Evolutionary conservation across 2,797 vertebrate genomes (phyloP).

Genomic region (Thalassophryne amazonica): DNA sequence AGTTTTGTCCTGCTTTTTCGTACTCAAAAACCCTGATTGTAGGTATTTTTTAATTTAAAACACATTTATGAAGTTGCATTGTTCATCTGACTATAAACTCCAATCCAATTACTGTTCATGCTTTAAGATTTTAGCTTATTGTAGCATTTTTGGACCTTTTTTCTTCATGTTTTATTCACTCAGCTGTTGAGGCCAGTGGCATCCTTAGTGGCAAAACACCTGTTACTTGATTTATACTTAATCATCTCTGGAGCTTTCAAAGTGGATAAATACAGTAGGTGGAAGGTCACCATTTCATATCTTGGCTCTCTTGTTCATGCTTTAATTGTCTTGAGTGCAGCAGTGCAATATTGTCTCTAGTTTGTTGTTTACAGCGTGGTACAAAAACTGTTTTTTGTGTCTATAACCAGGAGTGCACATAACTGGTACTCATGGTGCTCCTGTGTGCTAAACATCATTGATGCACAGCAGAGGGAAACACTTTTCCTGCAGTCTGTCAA

Average conservation of each 20-base stretch:
- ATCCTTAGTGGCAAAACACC: slow-evolving; percentile 20
- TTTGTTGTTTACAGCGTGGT: no score
- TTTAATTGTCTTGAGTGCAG: slow-evolving; percentile 14
- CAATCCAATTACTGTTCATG: slow-evolving; percentile 28
- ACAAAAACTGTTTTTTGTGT: no score
- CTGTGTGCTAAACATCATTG: no score
- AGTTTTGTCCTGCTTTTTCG: background rate
- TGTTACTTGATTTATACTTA: background rate
- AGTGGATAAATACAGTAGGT: slow-evolving; percentile 18
- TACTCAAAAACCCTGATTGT: no score
- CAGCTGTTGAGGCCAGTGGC: no score
- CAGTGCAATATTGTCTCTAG: slow-evolving; percentile 8
- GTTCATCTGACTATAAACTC: slow-evolving; percentile 13
- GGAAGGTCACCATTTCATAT: no score
- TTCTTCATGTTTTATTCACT: background rate
- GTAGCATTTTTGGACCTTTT: slow-evolving; percentile 11
- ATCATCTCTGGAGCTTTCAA: slow-evolving; percentile 28
- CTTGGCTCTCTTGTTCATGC: background rate
- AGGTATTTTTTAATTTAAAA: slow-evolving; percentile 11
- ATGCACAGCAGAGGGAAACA: no score
- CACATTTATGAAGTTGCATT: slow-evolving; percentile 14
- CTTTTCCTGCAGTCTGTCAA: no score
- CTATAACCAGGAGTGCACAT: no score
- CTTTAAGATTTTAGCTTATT: slow-evolving; percentile 37
- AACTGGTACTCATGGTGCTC: no score